A percentile compares a stretch with the other conserved stretches of the same genome.
Conservation (phyloP, 2,113 vertebrate species). For the Leptodactylus fuscus region DNA sequence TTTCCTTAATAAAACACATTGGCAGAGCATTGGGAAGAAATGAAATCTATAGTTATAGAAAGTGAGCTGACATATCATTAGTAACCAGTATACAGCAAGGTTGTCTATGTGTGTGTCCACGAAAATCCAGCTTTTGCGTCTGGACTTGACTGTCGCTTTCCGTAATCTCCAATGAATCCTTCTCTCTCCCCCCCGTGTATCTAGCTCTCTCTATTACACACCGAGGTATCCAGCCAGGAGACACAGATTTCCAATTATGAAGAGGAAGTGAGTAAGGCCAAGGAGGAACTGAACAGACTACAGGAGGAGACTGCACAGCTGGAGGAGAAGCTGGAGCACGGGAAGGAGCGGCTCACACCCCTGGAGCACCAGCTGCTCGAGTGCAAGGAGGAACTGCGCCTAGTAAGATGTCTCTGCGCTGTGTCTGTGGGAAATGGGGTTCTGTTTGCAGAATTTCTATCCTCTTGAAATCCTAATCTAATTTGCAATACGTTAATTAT, state of each 20-base stretch:
- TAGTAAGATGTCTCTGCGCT: conserved; percentile 75
- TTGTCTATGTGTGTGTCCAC: too few species aligned
- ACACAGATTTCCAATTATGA: conserved; percentile 88
- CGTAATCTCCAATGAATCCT: not conserved
- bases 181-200: not conserved
- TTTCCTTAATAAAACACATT: not conserved
- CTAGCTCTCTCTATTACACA: conserved; percentile 89
- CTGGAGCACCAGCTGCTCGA: conserved; percentile 89
- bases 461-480: not conserved
- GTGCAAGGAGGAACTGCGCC: conserved; percentile 88
- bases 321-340: conserved; percentile 87
- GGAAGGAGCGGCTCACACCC: conserved; percentile 87
- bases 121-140: not conserved
- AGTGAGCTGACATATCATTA: not conserved
- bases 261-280: conserved; percentile 87
- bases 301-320: conserved; percentile 91
- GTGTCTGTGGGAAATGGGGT: not conserved
- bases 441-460: not conserved
- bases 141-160: not conserved
- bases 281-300: conserved; percentile 87
- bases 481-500: not conserved
- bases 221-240: conserved; percentile 89
- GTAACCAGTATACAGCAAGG: not conserved
- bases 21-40: not conserved
- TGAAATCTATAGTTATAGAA: not conserved